phyloP scores from a whole-genome alignment of 2,888 invertebrate species.

The Cephus nigrinus region DNA sequence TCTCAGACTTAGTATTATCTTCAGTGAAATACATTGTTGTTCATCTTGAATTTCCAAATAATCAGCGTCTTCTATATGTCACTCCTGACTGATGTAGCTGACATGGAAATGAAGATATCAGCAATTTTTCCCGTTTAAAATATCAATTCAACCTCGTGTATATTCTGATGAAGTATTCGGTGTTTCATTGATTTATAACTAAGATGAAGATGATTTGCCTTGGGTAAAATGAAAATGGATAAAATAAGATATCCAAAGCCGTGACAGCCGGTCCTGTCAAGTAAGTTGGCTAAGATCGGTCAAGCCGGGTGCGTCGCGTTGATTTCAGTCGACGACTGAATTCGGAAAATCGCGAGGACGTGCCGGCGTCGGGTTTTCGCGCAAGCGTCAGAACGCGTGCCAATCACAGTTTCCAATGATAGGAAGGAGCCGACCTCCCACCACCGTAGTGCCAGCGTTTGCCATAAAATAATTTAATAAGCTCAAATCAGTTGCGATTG shows the following conservation, averaged over 20 bases:
- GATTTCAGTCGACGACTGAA: constrained; percentile 46
- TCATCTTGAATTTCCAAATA: background rate
- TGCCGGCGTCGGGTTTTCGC: constrained; percentile 34
- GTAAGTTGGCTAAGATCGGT: background rate
- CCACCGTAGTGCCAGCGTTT: background rate
- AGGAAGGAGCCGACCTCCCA: background rate
- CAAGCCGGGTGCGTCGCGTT: constrained; percentile 21
- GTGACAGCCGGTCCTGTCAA: background rate
- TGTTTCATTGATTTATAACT: background rate
- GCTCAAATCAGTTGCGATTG: background rate
- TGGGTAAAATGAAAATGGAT: background rate
- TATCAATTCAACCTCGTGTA: background rate
- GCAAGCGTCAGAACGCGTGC: constrained; percentile 37
- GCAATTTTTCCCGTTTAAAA: background rate
- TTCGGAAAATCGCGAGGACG: constrained; percentile 30
- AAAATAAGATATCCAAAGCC: background rate
- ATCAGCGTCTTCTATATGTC: background rate
- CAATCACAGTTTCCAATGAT: constrained; percentile 22
- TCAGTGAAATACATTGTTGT: background rate
- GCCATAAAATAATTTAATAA: background rate
- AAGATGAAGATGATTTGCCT: background rate
- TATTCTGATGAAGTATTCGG: background rate
- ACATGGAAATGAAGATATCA: background rate
- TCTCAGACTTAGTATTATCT: background rate
- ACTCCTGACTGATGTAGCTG: background rate